Evolutionary conservation across 1,140 invertebrate genomes (phyloP).

Genomic region (Cecropterus lyciades): DNA sequence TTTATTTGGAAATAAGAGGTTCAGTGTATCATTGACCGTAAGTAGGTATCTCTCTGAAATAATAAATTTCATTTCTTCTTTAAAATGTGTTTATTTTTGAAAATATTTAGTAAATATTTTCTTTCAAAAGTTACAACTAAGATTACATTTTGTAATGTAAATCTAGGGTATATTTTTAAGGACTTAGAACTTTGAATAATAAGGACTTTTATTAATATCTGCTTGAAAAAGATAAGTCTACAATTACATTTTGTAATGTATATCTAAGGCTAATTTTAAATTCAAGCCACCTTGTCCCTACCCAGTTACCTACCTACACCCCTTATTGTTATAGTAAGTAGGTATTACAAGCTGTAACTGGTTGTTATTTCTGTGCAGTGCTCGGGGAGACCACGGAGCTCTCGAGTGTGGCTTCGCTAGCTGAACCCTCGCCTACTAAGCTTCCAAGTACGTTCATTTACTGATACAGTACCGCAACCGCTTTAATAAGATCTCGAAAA

Average conservation of each 20-base stretch:
- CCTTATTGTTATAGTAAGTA: conserved; percentile 19
- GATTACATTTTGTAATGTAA: too few relatives aligned
- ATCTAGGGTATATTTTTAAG: too few relatives aligned
- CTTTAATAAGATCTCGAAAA: conserved; percentile 67
- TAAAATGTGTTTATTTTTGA: neutral
- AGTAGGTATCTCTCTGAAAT: too few relatives aligned
- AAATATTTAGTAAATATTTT: too few relatives aligned
- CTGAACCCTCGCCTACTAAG: conserved; percentile 84
- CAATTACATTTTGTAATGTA: neutral
- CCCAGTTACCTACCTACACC: conserved; percentile 19
- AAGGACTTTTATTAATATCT: neutral
- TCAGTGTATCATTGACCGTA: too few relatives aligned
- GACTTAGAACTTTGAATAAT: too few relatives aligned
- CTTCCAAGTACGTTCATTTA: conserved; percentile 85
- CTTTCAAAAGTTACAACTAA: too few relatives aligned
- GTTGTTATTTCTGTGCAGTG: conserved; percentile 80
- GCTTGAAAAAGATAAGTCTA: neutral
- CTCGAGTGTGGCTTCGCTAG: conserved; percentile 83
- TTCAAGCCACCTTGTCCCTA: conserved; percentile 3
- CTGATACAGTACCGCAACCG: conserved; percentile 18
- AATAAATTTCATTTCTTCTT: too few relatives aligned
- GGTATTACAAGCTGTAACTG: conserved; percentile 39
- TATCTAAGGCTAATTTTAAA: neutral
- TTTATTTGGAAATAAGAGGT: too few relatives aligned
- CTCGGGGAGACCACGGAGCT: conserved; percentile 80